Percentiles rank a stretch among this genome's conserved stretches.
Evolutionary conservation across 2,797 vertebrate species (phyloP).

Genomic region (Molothrus ater): DNA sequence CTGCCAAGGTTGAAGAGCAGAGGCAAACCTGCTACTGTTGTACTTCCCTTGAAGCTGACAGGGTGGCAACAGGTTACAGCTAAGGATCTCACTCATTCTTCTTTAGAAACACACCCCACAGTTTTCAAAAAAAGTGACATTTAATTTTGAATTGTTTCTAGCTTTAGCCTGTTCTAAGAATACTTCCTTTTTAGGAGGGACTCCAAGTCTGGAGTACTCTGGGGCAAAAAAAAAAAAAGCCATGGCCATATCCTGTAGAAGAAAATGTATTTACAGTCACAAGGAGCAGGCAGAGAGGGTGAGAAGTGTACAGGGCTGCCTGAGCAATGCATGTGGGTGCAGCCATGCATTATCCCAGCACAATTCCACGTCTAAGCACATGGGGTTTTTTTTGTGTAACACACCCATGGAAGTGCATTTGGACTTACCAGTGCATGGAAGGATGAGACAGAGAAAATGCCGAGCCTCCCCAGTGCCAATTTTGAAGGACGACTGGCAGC

Average conservation of each 20-base stretch:
- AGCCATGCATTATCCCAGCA: neutral
- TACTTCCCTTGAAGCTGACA: neutral
- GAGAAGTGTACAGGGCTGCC: neutral
- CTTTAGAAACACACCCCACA: neutral
- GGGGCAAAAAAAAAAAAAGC: neutral
- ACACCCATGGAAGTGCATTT: neutral
- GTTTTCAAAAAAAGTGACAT: neutral
- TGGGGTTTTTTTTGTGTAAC: neutral
- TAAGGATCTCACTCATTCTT: neutral
- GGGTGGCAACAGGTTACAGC: neutral
- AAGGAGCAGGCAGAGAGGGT: neutral
- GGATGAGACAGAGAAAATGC: constrained; percentile 92
- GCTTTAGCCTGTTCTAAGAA: neutral
- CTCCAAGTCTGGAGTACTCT: neutral
- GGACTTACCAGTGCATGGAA: constrained; percentile 91
- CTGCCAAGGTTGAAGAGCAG: neutral
- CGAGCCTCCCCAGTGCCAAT: constrained; percentile 85
- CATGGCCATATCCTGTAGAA: neutral
- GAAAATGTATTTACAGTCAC: neutral
- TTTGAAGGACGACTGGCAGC: constrained; percentile 92
- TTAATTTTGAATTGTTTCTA: neutral
- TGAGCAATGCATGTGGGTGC: neutral
- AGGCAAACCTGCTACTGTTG: neutral
- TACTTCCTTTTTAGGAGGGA: neutral
- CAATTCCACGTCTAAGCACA: neutral